A percentile compares a stretch with the other conserved stretches of the same genome.
These are phyloP conservation scores for Danio albolineatus DNA, from an alignment of 2,797 vertebrate genomes.

Conservation along the genomic window DNA sequence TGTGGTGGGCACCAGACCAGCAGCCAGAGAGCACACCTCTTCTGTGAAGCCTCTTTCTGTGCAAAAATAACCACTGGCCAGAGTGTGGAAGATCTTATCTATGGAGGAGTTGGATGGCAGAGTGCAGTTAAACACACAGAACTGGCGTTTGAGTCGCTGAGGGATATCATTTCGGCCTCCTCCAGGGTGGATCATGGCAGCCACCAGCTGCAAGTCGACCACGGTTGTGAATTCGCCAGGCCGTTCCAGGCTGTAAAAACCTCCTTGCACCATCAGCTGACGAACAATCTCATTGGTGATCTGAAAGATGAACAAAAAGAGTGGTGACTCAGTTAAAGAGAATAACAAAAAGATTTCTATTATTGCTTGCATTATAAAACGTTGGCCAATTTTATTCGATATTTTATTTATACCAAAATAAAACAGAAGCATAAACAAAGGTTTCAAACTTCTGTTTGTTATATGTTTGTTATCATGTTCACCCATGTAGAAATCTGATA, in stretches of 20 bases:
- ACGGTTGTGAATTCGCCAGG: slow-evolving; percentile 85
- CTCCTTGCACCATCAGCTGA: slow-evolving; percentile 88
- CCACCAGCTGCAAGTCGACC: slow-evolving; percentile 81
- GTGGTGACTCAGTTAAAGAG: background rate
- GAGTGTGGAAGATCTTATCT: slow-evolving; percentile 83
- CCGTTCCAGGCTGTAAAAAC: slow-evolving; percentile 87
- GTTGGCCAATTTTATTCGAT: background rate
- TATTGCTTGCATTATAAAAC: background rate
- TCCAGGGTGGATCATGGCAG: slow-evolving; percentile 88
- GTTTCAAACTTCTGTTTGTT: background rate
- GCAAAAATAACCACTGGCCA: slow-evolving; percentile 86
- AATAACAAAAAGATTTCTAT: background rate
- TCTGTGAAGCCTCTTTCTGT: slow-evolving; percentile 75
- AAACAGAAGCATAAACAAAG: too few species aligned
- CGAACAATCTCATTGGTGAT: slow-evolving; percentile 90
- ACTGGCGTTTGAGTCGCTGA: slow-evolving; percentile 87
- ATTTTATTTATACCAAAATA: background rate
- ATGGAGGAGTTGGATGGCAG: slow-evolving; percentile 86
- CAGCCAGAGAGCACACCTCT: slow-evolving; percentile 76
- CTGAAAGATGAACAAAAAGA: slow-evolving; percentile 63
- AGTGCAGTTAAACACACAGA: slow-evolving; percentile 86
- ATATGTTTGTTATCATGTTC: background rate
- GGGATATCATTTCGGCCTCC: slow-evolving; percentile 88
- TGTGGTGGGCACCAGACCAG: slow-evolving; percentile 79
- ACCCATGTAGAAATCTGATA: too few species aligned